Evolutionary conservation across 2,888 invertebrate species (phyloP), one percentile per base, ranked within the genome.

Genomic region (Cordilura impudica): DNA sequence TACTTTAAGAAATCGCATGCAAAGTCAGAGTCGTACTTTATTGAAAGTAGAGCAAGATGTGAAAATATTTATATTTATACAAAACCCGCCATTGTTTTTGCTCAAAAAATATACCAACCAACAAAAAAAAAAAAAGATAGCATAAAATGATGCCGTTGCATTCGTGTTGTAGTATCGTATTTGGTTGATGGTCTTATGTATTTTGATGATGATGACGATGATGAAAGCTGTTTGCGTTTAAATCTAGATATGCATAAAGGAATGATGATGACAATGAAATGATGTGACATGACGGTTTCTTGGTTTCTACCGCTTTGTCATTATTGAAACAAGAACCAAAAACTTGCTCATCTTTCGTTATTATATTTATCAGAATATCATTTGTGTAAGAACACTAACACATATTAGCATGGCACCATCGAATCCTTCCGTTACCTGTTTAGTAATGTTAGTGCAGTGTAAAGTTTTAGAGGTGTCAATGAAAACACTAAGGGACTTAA

Each of bases 281-380:
- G 56, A 53, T 45, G 12, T 61, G 14, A 29, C 53, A 63, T 19
- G 23, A 19, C 35, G 63, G 58, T 23, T 56, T 65, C 47, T 21
- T n/a, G 10, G 14, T 51, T 66, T 18, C 47, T 29, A 21, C 51
- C 35, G 49, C 23, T 14, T 19, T 71, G 53, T 45, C 18, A 23
- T 29, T 31, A 67, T 47, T 67, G 18, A 16, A 56, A 39, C 19
- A 56, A n/a, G 61, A 74, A 47, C 47, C 53, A 18, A 77, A 47
- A 66, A 60, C 12, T 53, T 58, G 16, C 23, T 35, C 51, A 70
- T 19, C 39, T 54, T 71, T 60, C 47, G 12, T 63, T 69, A 43
- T 49, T 49, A 56, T 61, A 78, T 72, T 61, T 67, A 49, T 72
- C 67, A 67, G 49, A 77, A 39, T 63, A 29, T 43, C 60, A 54